A percentile compares a stretch with the other conserved stretches of the same genome.
phyloP scores from a whole-genome alignment of 2,888 invertebrate species.

The Phengaris arion region DNA sequence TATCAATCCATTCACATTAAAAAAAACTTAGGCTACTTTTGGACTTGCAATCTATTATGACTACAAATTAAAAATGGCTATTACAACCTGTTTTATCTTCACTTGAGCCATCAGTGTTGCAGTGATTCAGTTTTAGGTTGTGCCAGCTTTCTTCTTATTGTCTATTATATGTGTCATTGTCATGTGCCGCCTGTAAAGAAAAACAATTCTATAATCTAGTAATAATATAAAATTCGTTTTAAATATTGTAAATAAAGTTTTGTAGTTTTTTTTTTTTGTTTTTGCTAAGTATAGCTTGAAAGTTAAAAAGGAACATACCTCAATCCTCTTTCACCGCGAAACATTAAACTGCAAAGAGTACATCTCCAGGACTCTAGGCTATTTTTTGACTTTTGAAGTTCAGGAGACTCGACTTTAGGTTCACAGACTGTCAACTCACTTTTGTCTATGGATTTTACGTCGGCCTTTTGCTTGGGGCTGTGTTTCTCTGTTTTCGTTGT shows the following conservation, averaged over 20 bases:
- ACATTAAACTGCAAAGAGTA: constrained; percentile 55
- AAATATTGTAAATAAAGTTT: background rate
- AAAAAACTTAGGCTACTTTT: background rate
- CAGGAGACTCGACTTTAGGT: constrained; percentile 32
- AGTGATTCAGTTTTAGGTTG: background rate
- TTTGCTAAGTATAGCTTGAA: background rate
- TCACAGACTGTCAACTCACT: constrained; percentile 21
- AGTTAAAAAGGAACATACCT: constrained; percentile 47
- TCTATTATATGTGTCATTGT: constrained; percentile 55
- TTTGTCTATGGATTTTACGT: constrained; percentile 37
- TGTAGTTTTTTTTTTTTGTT: background rate
- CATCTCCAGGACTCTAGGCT: constrained; percentile 49
- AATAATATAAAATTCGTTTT: too few species aligned
- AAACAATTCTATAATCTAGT: constrained; percentile 10
- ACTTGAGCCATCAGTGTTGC: background rate
- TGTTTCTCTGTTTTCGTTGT: constrained; percentile 39
- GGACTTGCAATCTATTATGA: background rate
- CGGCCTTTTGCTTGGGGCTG: constrained; percentile 30
- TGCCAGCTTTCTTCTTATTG: constrained; percentile 39
- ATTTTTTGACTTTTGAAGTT: constrained; percentile 40
- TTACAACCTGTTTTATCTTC: background rate
- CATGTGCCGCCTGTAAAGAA: constrained; percentile 61
- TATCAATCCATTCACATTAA: too few species aligned
- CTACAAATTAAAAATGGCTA: background rate
- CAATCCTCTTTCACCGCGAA: constrained; percentile 62